Evolutionary conservation across 1,140 invertebrate genomes (phyloP), one percentile per base, ranked within the genome.

Genomic region (Sinella curviseta): DNA sequence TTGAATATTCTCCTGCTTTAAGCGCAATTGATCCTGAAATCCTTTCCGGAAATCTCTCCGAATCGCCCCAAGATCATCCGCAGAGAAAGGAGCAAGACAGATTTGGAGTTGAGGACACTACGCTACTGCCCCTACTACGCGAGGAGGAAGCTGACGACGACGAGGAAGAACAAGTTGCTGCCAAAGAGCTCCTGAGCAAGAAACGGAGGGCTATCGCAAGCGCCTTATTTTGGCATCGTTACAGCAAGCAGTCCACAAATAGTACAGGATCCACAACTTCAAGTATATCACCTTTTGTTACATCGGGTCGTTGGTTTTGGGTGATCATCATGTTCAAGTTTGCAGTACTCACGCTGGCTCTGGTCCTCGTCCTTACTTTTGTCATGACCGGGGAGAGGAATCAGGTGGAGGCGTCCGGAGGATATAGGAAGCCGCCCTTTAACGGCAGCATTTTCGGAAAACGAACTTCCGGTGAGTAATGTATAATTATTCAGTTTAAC

Each of bases 401-500:
- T 24, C 24, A 0, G 0, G 79, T 54, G 20, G 78, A 79, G 33
- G 86, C 86, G 17, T 90, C 92, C 79, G 93, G 90, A 12, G 91
- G 90, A 20, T 95, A 93, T 87, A 91, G 92, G 85, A 97, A 95
- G 86, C 93, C 94, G 16, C 94, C 94, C 0, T 95, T 96, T 86
- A 97, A 96, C 84, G 95, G 95, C 17, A 95, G 94, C 83, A 97
- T 97, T 84, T 97, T 96, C 86, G 95, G 95, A 78, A 97, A 97
- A 87, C 89, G 95, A 34, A 79, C 31, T 4, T 54, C 77, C 12
- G 79, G 82, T 82, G 77, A 80, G 33, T 34, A n/a, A n/a, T n/a
- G n/a, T n/a, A n/a, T n/a, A n/a, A n/a, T n/a, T n/a, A n/a, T n/a
- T n/a, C n/a, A n/a, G n/a, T n/a, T n/a, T n/a, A n/a, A n/a, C n/a